Base-by-base conservation (phyloP, 2,888 invertebrate species). In the Allophyes oxyacanthae region DNA sequence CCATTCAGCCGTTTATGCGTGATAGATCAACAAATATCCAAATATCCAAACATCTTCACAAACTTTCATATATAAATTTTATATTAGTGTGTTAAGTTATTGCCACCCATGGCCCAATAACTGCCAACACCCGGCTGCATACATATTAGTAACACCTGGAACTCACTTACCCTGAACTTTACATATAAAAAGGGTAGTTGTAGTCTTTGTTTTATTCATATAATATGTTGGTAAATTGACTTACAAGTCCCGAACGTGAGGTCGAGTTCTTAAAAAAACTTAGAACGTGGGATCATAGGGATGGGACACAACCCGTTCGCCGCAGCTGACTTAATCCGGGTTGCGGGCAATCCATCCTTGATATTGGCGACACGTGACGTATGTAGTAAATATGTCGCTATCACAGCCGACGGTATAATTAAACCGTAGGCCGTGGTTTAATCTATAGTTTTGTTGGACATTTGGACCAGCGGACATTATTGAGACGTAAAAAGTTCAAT, bases 201-300 rank as follows among this genome's bases (percentile, higher is more conserved):
- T 48, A 48, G 48, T 64, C 68, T 65, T 72, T 75, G 57, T 66
- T 69, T 64, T 69, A 61, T 75, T 61, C 64, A 63, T 71, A 61
- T n/a, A n/a, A n/a, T 44, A 38, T 66, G 56, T 70, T 62, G 41
- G 52, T 65, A 65, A 70, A 75, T 70, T 75, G 61, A 65, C 63
- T 75, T 72, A 72, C 63, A 58, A 42, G 57, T 49, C 63, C 61
- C 49, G 53, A 57, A 72, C 66, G 72, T 72, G 75, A 58, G 67
- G 72, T 67, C 65, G 67, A 67, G 44, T 67, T 75, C 67, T 63
- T 64, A 55, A 67, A 61, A 69, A 72, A 74, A 72, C 69, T 72
- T 62, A 49, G 56, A 70, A 59, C 66, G 70, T 65, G 75, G 60
- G 66, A 44, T 58, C 40, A 45, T 52, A 55, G 58, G 62, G 68